Conservation (phyloP, 2,797 vertebrate genomes). For the Phrynocephalus vlangalii region DNA sequence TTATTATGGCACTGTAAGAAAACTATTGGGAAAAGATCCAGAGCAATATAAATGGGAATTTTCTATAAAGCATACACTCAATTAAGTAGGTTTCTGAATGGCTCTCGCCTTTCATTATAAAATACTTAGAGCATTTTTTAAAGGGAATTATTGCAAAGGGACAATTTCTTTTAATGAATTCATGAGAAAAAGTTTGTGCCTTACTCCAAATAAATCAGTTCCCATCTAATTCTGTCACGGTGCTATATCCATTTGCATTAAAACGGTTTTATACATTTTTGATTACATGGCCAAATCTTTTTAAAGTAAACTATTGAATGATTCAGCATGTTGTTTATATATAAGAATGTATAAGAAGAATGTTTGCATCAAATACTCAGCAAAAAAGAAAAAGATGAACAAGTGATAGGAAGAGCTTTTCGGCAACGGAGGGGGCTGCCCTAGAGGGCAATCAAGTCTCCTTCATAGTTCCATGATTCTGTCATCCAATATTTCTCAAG, state of each 20-base stretch:
- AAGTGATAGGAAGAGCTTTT: no score
- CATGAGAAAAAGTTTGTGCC: constrained; percentile 31
- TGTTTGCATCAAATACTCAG: neutral
- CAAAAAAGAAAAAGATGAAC: neutral
- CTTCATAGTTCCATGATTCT: no score
- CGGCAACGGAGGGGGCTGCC: no score
- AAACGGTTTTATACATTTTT: constrained; percentile 19
- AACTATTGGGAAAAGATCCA: constrained; percentile 23
- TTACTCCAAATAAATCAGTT: constrained; percentile 17
- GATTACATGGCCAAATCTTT: neutral
- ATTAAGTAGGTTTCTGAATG: constrained; percentile 12
- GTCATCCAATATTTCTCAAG: no score
- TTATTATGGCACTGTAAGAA: constrained; percentile 25
- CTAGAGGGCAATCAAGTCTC: no score
- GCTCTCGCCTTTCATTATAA: constrained; percentile 19
- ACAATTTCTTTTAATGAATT: constrained; percentile 34
- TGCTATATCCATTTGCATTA: neutral
- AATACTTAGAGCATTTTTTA: constrained; percentile 34
- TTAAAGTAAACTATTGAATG: neutral
- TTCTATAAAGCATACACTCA: constrained; percentile 34
- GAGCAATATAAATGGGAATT: constrained; percentile 31
- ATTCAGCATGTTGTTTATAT: neutral
- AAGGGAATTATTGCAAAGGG: constrained; percentile 2
- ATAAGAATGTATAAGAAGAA: neutral
- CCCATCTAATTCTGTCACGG: constrained; percentile 13